phyloP scores from a whole-genome alignment of 2,113 vertebrate species.

The Megaleporinus macrocephalus region DNA sequence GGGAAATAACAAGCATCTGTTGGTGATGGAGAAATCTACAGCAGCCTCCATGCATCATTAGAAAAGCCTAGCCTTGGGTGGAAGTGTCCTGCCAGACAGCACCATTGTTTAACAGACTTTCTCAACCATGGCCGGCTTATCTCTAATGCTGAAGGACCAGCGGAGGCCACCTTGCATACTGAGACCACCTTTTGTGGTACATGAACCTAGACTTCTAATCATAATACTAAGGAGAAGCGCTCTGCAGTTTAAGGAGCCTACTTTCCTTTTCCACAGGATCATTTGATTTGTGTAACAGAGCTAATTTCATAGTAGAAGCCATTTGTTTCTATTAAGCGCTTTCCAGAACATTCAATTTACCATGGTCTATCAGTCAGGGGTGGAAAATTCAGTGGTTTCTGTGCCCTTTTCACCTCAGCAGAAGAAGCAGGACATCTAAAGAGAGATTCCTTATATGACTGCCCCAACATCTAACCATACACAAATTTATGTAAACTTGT shows the following conservation, averaged over 20 bases:
- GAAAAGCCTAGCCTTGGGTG: neutral
- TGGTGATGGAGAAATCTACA: neutral
- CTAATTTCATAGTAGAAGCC: slow-evolving; percentile 14
- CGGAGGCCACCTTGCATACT: neutral
- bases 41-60: neutral
- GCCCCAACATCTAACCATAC: neutral
- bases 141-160: neutral
- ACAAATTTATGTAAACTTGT: too few species aligned
- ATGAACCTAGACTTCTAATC: neutral
- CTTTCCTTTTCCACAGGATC: neutral
- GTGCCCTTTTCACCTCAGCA: neutral
- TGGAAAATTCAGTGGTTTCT: neutral
- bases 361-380: neutral
- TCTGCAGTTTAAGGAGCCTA: neutral
- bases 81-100: too few species aligned
- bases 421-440: neutral
- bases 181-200: neutral
- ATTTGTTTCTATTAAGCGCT: slow-evolving; percentile 23
- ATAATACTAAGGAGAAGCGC: neutral
- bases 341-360: neutral
- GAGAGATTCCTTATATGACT: neutral
- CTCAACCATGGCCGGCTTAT: neutral
- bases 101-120: neutral
- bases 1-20: neutral
- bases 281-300: slow-evolving; percentile 19